phyloP scores from a whole-genome alignment of 2,113 vertebrate species.

The Tragulus kanchil region DNA sequence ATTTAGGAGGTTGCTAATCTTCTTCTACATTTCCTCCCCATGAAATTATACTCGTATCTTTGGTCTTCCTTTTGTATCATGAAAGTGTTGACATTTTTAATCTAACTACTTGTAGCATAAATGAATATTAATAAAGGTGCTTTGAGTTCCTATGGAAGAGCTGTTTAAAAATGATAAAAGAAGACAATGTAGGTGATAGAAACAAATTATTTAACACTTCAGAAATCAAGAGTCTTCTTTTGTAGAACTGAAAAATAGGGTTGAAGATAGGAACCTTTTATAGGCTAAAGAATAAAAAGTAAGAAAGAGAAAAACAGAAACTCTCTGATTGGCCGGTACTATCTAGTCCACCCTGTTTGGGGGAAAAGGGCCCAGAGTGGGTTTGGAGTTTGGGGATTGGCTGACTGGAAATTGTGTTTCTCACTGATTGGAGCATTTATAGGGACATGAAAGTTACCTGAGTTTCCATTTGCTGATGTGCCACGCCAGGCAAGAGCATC shows the following conservation, averaged over 20 bases:
- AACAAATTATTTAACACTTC: neutral
- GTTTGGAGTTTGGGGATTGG: neutral
- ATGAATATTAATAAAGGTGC: neutral
- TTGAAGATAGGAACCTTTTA: neutral
- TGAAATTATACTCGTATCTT: neutral
- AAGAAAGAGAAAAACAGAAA: neutral
- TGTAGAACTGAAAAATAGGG: neutral
- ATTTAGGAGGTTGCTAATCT: neutral
- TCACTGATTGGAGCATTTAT: neutral
- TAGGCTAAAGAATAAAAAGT: neutral
- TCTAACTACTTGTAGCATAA: neutral
- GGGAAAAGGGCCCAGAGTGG: neutral
- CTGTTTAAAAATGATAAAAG: neutral
- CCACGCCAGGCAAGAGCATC: neutral
- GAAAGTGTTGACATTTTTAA: constrained; percentile 37
- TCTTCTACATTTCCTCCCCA: neutral
- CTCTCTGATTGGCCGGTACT: neutral
- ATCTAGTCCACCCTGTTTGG: neutral
- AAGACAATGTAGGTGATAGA: neutral
- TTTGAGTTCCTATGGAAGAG: neutral
- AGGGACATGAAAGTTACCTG: neutral
- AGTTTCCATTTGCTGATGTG: neutral
- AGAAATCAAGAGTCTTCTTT: neutral
- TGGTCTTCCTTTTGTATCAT: neutral
- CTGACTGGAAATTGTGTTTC: neutral